phyloP scores from a whole-genome alignment of 2,113 vertebrate species.

The Irena cyanogastra region DNA sequence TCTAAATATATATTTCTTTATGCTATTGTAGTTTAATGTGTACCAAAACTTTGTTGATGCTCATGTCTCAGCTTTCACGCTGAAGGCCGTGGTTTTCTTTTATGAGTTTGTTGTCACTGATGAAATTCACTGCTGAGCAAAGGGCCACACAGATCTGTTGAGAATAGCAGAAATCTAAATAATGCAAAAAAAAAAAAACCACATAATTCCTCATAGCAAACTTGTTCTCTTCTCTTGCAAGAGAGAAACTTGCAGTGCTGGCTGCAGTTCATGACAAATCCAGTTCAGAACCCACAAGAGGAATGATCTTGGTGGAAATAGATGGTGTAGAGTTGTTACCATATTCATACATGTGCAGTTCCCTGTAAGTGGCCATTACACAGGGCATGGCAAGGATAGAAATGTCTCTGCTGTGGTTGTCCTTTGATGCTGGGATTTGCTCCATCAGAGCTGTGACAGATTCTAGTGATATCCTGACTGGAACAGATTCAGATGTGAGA shows the following conservation, averaged over 20 bases:
- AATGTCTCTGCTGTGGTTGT: not conserved
- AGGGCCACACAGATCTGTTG: not conserved
- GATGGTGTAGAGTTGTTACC: not conserved
- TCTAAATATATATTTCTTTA: not conserved
- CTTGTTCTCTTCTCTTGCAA: not conserved
- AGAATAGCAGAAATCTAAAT: not conserved
- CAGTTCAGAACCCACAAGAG: not conserved
- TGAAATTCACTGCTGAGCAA: not conserved
- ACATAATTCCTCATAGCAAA: not conserved
- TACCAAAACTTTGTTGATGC: not conserved
- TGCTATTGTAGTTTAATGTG: not conserved
- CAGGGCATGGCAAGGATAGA: not conserved
- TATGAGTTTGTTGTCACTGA: not conserved
- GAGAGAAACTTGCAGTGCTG: not conserved
- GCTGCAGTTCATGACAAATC: not conserved
- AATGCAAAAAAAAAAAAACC: not conserved
- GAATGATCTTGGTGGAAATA: not conserved
- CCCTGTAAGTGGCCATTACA: not conserved
- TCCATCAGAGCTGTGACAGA: fast-evolving
- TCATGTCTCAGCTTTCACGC: not conserved
- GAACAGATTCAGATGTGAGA: not conserved
- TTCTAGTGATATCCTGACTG: not conserved
- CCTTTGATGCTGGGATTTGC: not conserved
- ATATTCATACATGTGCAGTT: not conserved
- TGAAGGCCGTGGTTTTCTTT: not conserved